Evolutionary conservation across 2,113 vertebrate genomes (phyloP).

Genomic region (Orycteropus afer): DNA sequence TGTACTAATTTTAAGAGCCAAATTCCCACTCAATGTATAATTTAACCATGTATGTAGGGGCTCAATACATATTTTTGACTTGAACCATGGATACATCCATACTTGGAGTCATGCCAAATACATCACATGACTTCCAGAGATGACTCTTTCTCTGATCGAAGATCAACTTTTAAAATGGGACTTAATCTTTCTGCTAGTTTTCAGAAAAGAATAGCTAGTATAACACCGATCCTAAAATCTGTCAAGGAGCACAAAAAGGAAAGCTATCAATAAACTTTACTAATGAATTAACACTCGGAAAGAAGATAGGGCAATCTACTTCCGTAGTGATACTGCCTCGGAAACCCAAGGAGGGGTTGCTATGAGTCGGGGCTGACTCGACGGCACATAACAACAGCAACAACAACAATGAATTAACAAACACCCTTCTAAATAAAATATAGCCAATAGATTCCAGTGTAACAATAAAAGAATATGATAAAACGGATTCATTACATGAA

Average conservation of each 20-base stretch:
- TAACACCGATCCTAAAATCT: background rate
- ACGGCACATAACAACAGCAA: too few species aligned
- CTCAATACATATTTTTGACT: background rate
- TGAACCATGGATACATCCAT: background rate
- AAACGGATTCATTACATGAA: slow-evolving; percentile 4
- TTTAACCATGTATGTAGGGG: background rate
- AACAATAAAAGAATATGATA: background rate
- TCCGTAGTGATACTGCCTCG: too few species aligned
- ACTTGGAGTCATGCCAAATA: background rate
- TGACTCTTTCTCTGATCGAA: background rate
- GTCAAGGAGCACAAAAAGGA: background rate
- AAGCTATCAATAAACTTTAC: background rate
- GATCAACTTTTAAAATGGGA: slow-evolving; percentile 4
- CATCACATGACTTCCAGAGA: background rate
- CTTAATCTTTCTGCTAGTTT: background rate
- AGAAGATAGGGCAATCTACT: too few species aligned
- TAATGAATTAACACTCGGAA: background rate
- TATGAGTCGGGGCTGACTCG: too few species aligned
- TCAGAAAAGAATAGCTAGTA: background rate
- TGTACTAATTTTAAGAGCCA: slow-evolving; percentile 24
- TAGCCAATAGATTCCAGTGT: background rate
- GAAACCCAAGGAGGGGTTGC: too few species aligned
- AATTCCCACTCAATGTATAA: background rate
- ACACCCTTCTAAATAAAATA: background rate
- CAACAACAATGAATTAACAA: too few species aligned